Base-by-base conservation (phyloP, 1,140 invertebrate species). In the Heliconius congener region DNA sequence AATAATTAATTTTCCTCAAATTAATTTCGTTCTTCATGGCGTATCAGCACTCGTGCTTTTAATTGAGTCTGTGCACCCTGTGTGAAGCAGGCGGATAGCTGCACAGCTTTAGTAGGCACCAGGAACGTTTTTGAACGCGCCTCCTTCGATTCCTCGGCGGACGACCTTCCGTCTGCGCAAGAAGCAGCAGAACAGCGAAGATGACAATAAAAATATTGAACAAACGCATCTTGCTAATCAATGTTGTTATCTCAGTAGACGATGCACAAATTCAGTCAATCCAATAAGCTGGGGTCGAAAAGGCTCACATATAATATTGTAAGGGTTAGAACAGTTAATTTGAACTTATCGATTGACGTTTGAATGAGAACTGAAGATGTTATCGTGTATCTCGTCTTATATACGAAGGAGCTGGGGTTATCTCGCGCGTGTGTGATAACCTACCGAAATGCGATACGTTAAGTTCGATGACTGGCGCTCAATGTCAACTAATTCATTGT, bases 391-490 rank as follows among this genome's bases (percentile, higher is more conserved):
- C 84, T 78, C 81, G 76, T 80, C 77, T 88, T 93, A 90, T 92
- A 93, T 90, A 91, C 82, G 79, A 77, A 57, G 83, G 77, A 74
- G 72, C 55, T 42, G 79, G 80, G 90, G 90, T 92, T 92, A 93
- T 93, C 91, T 86, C 50, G 89, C 90, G 90, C 90, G 91, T 90
- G 91, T 80, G 80, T 83, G 88, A 91, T 91, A 91, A 90, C 89
- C 88, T 85, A 81, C 90, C 91, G 71, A 92, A 92, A 85, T 86
- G 85, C 80, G 86, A 87, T 90, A 87, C 34, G 72, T 71, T 74
- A 78, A 86, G 91, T 91, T 93, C 91, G 90, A 90, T 92, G 91
- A 93, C 90, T 90, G 91, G 76, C 72, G 60, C 80, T 88, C 91
- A 92, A 92, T 92, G 89, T 90, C 90, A 91, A 81, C 74, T 76